These are phyloP conservation scores for Oxytorus armatus DNA, from an alignment of 2,888 invertebrate genomes.

Conservation along the genomic window DNA sequence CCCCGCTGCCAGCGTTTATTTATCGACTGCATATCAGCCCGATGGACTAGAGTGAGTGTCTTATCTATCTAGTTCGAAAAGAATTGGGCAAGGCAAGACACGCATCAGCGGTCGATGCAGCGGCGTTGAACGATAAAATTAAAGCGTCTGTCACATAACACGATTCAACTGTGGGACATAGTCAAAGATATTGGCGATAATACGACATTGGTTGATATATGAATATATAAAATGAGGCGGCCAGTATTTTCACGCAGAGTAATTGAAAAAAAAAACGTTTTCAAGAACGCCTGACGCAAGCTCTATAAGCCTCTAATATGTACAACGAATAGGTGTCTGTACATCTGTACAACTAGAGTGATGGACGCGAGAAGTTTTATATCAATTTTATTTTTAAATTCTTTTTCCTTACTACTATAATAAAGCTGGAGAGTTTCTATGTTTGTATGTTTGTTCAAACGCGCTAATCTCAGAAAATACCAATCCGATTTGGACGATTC, in stretches of 20 bases:
- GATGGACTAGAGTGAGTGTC: slow-evolving; percentile 56
- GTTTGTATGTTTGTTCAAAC: too few relatives aligned
- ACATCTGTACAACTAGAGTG: neutral
- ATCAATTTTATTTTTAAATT: too few relatives aligned
- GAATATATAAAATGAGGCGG: too few relatives aligned
- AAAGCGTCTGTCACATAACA: slow-evolving; percentile 20
- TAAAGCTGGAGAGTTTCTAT: too few relatives aligned
- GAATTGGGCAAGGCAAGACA: slow-evolving; percentile 47
- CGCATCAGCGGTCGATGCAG: slow-evolving; percentile 17
- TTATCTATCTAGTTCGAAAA: slow-evolving; percentile 69
- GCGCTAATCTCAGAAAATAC: too few relatives aligned
- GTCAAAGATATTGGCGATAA: neutral
- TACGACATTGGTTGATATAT: slow-evolving; percentile 7
- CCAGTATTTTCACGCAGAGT: too few relatives aligned
- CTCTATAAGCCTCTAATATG: too few relatives aligned
- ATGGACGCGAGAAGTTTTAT: slow-evolving; percentile 14
- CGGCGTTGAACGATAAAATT: slow-evolving; percentile 52
- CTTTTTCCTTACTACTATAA: too few relatives aligned
- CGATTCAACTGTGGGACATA: slow-evolving; percentile 2
- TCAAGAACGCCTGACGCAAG: too few relatives aligned
- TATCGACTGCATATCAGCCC: slow-evolving; percentile 50
- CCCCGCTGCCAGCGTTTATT: slow-evolving; percentile 42
- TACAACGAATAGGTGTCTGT: neutral
- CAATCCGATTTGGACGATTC: too few relatives aligned
- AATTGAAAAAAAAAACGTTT: too few relatives aligned